Evolutionary conservation across 2,797 vertebrate species (phyloP).

Genomic region (Okamejei kenojei): DNA sequence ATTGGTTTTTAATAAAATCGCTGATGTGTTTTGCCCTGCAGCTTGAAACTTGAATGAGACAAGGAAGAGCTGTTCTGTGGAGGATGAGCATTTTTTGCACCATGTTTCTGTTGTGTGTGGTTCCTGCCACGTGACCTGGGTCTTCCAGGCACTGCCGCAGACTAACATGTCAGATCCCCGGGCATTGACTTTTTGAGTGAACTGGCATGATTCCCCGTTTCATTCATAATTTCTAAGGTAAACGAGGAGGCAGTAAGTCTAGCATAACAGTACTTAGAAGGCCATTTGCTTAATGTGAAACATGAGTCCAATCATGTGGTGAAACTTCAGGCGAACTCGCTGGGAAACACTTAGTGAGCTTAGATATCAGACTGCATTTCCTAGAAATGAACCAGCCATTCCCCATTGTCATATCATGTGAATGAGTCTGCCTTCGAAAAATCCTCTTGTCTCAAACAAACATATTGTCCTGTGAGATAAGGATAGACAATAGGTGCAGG

Average conservation of each 20-base stretch:
- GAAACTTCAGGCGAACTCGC: neutral
- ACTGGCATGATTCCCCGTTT: neutral
- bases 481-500: too few relatives aligned
- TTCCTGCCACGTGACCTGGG: neutral
- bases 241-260: constrained; percentile 31
- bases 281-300: constrained; percentile 16
- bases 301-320: constrained; percentile 15
- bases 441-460: neutral
- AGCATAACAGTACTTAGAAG: constrained; percentile 15
- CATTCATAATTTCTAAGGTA: constrained; percentile 36
- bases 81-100: neutral
- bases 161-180: neutral
- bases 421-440: neutral
- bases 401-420: neutral
- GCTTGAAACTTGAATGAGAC: neutral
- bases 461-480: neutral
- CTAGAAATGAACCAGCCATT: neutral
- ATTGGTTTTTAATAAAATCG: neutral
- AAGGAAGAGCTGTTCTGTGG: neutral
- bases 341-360: constrained; percentile 1
- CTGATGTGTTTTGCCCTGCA: neutral
- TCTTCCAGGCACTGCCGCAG: neutral
- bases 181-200: constrained; percentile 11
- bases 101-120: neutral
- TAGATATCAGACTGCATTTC: neutral